Percentiles rank a stretch among this genome's conserved stretches.
Evolutionary conservation across 2,888 invertebrate species (phyloP).

Genomic region (Bombyx huttoni): DNA sequence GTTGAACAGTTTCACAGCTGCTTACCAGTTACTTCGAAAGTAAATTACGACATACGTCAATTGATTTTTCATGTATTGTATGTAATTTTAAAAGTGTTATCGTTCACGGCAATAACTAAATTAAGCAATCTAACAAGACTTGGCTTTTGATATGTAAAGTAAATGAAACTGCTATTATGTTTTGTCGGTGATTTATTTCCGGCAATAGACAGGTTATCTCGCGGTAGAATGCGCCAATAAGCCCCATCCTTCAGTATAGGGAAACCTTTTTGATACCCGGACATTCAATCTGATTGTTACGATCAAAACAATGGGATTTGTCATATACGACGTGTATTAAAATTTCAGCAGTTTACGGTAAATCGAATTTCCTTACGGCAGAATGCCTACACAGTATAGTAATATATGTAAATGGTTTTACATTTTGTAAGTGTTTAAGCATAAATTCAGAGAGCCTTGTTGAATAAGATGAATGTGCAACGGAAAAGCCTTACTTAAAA

Average conservation of each 20-base stretch:
- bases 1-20: constrained; percentile 3
- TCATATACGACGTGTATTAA: constrained; percentile 49
- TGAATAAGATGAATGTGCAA: constrained; percentile 15
- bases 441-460: constrained; percentile 13
- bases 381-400: constrained; percentile 42
- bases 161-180: neutral
- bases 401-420: constrained; percentile 27
- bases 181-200: neutral
- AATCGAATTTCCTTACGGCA: constrained; percentile 50
- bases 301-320: constrained; percentile 16
- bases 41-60: neutral
- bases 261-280: constrained; percentile 8
- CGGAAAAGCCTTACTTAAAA: constrained; percentile 63
- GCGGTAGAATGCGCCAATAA: neutral
- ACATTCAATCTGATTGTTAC: constrained; percentile 17
- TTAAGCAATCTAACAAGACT: too few species aligned
- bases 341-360: constrained; percentile 55
- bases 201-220: neutral
- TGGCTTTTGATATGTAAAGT: too few species aligned
- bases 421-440: constrained; percentile 58
- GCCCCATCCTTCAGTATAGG: neutral
- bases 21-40: neutral
- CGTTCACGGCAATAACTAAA: too few species aligned
- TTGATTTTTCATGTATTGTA: too few species aligned
- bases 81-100: too few species aligned